phyloP scores from a whole-genome alignment of 1,140 invertebrate species.

The Drosophila watanabei region DNA sequence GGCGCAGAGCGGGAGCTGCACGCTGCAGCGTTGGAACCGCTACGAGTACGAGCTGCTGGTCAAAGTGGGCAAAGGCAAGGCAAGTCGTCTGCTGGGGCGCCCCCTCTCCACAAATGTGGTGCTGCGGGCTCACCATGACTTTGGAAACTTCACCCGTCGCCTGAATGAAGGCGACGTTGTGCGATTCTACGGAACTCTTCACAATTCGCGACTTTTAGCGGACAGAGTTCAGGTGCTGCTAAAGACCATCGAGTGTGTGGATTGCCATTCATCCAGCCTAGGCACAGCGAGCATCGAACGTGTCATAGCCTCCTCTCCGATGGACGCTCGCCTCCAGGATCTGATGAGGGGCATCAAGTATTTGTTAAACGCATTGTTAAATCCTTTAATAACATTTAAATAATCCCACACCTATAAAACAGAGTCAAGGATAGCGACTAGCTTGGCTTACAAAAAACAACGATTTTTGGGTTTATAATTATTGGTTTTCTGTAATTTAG shows the following conservation, averaged over 20 bases:
- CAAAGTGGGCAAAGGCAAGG: constrained; percentile 87
- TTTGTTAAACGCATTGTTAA: constrained; percentile 91
- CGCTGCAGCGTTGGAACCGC: constrained; percentile 89
- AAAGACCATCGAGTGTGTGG: constrained; percentile 89
- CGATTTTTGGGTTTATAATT: background rate
- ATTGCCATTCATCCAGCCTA: constrained; percentile 88
- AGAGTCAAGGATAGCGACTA: background rate
- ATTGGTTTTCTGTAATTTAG: background rate
- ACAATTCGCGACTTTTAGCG: constrained; percentile 74
- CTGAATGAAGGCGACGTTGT: constrained; percentile 90
- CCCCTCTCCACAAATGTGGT: constrained; percentile 87
- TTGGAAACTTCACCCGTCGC: constrained; percentile 90
- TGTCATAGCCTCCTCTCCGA: constrained; percentile 75
- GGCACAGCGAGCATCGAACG: constrained; percentile 85
- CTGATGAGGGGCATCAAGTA: constrained; percentile 89
- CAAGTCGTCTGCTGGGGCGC: constrained; percentile 87
- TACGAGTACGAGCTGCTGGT: constrained; percentile 90
- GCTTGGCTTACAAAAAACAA: background rate
- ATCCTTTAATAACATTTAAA: constrained; percentile 91
- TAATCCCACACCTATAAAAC: constrained; percentile 67
- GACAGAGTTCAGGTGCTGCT: constrained; percentile 86
- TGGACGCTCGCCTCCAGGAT: constrained; percentile 87
- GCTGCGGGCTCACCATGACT: constrained; percentile 88
- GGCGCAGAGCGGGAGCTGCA: constrained; percentile 89
- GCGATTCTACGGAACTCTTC: constrained; percentile 89